Conservation (phyloP, 2,797 vertebrate genomes). For the Spinibarbus caldwelli region DNA sequence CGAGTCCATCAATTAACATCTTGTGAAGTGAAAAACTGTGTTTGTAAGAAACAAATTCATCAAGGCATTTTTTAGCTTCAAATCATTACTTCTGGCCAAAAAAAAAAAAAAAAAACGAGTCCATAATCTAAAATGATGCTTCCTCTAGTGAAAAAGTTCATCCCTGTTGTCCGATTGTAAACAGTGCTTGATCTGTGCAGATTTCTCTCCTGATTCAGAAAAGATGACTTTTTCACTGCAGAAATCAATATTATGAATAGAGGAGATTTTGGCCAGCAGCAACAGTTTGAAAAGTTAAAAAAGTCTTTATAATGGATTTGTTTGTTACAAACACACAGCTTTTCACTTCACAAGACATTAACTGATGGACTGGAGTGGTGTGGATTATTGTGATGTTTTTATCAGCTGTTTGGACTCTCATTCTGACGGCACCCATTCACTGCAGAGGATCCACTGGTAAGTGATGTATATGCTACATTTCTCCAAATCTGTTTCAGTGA, state of each 20-base stretch:
- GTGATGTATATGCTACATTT: background rate
- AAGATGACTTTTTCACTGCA: too few relatives aligned
- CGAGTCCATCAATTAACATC: background rate
- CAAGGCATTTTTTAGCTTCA: background rate
- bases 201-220: too few relatives aligned
- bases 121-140: too few relatives aligned
- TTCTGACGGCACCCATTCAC: background rate
- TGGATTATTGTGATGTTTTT: background rate
- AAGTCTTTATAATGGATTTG: background rate
- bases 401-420: background rate
- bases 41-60: background rate
- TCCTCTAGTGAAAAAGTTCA: too few relatives aligned
- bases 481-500: background rate
- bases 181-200: too few relatives aligned
- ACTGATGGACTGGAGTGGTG: background rate
- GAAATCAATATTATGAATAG: too few relatives aligned
- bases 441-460: background rate
- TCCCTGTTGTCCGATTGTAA: too few relatives aligned
- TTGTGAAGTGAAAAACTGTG: background rate
- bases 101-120: too few relatives aligned
- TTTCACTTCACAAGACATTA: background rate
- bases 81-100: too few relatives aligned
- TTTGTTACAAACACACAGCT: background rate
- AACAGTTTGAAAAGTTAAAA: background rate
- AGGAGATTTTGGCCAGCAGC: background rate